These are phyloP conservation scores for Psococerastis gibbosa DNA, from an alignment of 2,888 invertebrate genomes.

Conservation along the genomic window DNA sequence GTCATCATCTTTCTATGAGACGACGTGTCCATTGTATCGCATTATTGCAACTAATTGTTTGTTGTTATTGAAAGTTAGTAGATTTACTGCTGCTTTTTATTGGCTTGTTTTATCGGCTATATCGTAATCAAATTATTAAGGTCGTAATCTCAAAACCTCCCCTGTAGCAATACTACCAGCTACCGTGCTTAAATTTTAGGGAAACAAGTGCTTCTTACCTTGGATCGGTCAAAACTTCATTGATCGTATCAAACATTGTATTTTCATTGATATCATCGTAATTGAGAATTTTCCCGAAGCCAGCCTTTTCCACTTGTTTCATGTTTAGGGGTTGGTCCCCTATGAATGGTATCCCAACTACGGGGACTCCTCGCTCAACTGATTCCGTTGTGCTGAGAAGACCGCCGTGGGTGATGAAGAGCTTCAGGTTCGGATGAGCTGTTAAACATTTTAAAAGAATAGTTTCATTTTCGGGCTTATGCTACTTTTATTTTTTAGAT, in stretches of 20 bases:
- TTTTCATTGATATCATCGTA: conserved; percentile 25
- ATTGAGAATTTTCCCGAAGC: conserved; percentile 24
- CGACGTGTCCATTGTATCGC: too few relatives aligned
- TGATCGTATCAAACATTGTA: conserved; percentile 26
- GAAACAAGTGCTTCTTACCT: too few relatives aligned
- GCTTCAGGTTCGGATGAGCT: conserved; percentile 27
- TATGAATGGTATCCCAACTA: conserved; percentile 28
- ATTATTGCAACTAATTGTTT: too few relatives aligned
- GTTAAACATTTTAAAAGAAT: conserved; percentile 5
- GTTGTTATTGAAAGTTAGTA: too few relatives aligned
- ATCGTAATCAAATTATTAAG: too few relatives aligned
- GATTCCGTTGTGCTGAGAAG: conserved; percentile 23
- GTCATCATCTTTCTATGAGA: too few relatives aligned
- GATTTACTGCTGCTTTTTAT: too few relatives aligned
- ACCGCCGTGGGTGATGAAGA: conserved; percentile 29
- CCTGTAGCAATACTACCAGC: too few relatives aligned
- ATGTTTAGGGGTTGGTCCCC: conserved; percentile 28
- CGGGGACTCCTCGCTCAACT: conserved; percentile 26
- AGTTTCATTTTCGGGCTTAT: too few relatives aligned
- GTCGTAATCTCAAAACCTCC: too few relatives aligned
- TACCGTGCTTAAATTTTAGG: too few relatives aligned
- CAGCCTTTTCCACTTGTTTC: conserved; percentile 24
- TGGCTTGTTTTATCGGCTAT: too few relatives aligned
- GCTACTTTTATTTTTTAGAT: background rate
- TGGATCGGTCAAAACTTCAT: conserved; percentile 26